These are phyloP conservation scores for Gymnosoma rotundatum DNA, from an alignment of 2,888 invertebrate species.

Conservation along the genomic window DNA sequence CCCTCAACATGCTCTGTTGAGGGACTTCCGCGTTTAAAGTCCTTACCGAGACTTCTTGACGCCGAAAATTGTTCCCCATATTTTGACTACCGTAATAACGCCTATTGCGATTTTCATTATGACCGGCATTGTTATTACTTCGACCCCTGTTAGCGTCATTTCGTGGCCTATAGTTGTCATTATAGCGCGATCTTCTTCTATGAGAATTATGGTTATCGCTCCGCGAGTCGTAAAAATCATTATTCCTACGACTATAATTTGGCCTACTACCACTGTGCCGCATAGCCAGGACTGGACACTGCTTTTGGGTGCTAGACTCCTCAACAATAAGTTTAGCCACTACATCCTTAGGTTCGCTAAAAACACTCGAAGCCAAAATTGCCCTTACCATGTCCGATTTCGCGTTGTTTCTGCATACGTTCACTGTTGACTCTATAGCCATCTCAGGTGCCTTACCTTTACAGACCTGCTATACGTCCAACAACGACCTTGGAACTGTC, in stretches of 20 bases:
- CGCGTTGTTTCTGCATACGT: background rate
- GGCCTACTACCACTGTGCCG: background rate
- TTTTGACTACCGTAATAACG: background rate
- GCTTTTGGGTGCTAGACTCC: background rate
- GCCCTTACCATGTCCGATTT: constrained; percentile 14
- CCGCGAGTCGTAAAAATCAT: background rate
- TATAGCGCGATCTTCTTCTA: constrained; percentile 1
- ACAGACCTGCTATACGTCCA: too few species aligned
- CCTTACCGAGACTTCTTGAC: too few species aligned
- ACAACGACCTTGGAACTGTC: too few species aligned
- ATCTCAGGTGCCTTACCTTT: too few species aligned
- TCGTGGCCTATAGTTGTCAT: background rate
- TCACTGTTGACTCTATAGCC: too few species aligned
- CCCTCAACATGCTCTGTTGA: constrained; percentile 8
- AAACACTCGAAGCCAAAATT: background rate
- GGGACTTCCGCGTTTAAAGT: too few species aligned
- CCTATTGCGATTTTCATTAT: background rate
- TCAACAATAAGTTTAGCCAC: constrained; percentile 6
- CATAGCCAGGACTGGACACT: background rate
- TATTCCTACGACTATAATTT: background rate
- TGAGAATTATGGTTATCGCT: background rate
- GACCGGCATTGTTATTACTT: background rate
- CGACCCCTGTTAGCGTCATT: background rate
- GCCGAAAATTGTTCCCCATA: background rate
- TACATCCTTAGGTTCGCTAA: constrained; percentile 5